phyloP scores from a whole-genome alignment of 1,140 invertebrate species.

The Heliconius hewitsoni region DNA sequence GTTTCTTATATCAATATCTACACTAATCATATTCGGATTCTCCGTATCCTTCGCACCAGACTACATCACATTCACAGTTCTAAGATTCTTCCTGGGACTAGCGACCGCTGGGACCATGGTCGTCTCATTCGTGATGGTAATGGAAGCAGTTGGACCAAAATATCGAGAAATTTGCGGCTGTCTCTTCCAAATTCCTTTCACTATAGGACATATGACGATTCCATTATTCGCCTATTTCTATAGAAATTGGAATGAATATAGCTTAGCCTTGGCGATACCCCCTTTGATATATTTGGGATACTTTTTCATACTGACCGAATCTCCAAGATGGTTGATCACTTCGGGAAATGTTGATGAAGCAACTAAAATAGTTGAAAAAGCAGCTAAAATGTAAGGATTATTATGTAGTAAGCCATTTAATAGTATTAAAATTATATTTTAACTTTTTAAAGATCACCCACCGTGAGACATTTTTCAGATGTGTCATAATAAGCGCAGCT shows the following conservation, averaged over 20 bases:
- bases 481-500: no score
- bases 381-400: conserved; percentile 72
- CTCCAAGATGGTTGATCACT: conserved; percentile 82
- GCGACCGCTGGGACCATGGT: conserved; percentile 84
- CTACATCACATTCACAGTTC: conserved; percentile 82
- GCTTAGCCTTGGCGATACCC: conserved; percentile 81
- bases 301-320: conserved; percentile 79
- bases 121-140: conserved; percentile 82
- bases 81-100: conserved; percentile 83
- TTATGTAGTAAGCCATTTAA: background rate
- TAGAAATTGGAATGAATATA: conserved; percentile 82
- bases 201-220: conserved; percentile 82
- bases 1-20: conserved; percentile 79
- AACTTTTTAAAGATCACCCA: no score
- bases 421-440: no score
- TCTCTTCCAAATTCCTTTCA: conserved; percentile 79
- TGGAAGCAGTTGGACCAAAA: conserved; percentile 72
- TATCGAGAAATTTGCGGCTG: conserved; percentile 72
- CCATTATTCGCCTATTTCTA: conserved; percentile 83
- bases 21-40: conserved; percentile 82
- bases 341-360: conserved; percentile 79
- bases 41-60: conserved; percentile 82
- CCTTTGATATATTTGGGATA: conserved; percentile 79
- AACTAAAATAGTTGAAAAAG: conserved; percentile 73
- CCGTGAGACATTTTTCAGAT: no score